Evolutionary conservation across 2,113 vertebrate species (phyloP).

Genomic region (Malurus elegans): DNA sequence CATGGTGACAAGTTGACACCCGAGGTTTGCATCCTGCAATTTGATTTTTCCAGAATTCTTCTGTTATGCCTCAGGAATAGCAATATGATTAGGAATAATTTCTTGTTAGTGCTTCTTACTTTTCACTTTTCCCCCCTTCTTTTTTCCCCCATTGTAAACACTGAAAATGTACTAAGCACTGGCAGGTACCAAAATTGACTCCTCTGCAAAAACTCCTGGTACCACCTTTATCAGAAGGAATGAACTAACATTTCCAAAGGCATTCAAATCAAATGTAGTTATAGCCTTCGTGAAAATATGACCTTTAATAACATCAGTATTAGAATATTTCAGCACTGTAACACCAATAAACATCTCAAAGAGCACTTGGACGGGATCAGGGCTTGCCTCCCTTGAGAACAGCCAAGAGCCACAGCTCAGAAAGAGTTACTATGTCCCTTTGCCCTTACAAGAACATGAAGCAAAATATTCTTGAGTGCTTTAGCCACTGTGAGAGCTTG

Average conservation of each 20-base stretch:
- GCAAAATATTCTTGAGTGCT: background rate
- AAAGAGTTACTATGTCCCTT: background rate
- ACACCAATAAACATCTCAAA: background rate
- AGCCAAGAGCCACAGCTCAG: background rate
- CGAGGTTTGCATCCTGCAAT: slow-evolving; percentile 70
- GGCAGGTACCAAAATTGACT: background rate
- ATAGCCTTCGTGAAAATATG: background rate
- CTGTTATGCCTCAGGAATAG: slow-evolving; percentile 63
- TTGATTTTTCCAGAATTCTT: slow-evolving; percentile 69
- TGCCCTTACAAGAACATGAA: background rate
- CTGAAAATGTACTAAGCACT: background rate
- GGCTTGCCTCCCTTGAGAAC: background rate
- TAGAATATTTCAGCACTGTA: background rate
- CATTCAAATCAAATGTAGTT: background rate
- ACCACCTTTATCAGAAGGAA: background rate
- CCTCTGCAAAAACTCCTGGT: background rate
- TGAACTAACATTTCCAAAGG: background rate
- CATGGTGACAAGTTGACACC: slow-evolving; percentile 74
- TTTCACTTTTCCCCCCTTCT: background rate
- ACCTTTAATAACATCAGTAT: background rate
- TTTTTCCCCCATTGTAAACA: background rate
- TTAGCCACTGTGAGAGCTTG: background rate
- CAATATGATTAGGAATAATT: slow-evolving; percentile 56
- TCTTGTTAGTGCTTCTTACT: slow-evolving; percentile 1
- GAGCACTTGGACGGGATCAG: background rate